Base-by-base conservation (phyloP, 2,113 vertebrate genomes). In the Sinocyclocheilus grahami region DNA sequence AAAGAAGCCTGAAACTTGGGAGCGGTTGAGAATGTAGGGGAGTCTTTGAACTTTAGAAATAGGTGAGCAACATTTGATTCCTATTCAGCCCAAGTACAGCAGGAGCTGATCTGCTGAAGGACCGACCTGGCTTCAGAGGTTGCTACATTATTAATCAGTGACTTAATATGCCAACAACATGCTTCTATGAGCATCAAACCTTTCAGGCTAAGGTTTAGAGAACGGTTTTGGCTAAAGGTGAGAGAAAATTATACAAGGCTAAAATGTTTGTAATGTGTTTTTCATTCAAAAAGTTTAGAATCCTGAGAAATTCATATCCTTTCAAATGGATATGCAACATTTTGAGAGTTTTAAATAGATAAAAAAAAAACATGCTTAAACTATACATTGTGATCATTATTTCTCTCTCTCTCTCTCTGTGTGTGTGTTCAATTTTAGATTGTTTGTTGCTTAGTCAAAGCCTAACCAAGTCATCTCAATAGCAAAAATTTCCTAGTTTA, bases 11-110 rank as follows among this genome's bases (percentile, higher is more conserved):
- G 71, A 37, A 87, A 88, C 46, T 11, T 88, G 82, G 91, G 89
- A 91, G 88, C 37, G 46, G 89, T 72, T 76, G 62, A 80, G 69
- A 85, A 87, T 83, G 80, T 30, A 69, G 46, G 5, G 63, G 24
- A 71, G 46, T 51, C 24, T 53, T 82, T 82, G 51, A 46, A 33
- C n/a, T 33, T 46, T 53, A 18, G 24, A 37, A 71, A 82, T 33
- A 67, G 63, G 46, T 71, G 46, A 78, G 76, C 39, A 51, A 33
- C 27, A 33, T 27, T 3, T 6, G 62, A 27, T 82, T 67, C 24
- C 79, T 48, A 6, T 67, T 67, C 62, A 51, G 12, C n/a, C 33
- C 1, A 9, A 8, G 27, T 33, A 37, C 69, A 67, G 24, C 12
- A 67, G 3, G 5, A 76, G 72, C 42, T 55, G 7, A 51, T 55